A percentile compares a stretch with the other conserved stretches of the same genome.
These are phyloP conservation scores for Alethe diademata DNA, from an alignment of 2,113 vertebrate genomes.

Conservation along the genomic window DNA sequence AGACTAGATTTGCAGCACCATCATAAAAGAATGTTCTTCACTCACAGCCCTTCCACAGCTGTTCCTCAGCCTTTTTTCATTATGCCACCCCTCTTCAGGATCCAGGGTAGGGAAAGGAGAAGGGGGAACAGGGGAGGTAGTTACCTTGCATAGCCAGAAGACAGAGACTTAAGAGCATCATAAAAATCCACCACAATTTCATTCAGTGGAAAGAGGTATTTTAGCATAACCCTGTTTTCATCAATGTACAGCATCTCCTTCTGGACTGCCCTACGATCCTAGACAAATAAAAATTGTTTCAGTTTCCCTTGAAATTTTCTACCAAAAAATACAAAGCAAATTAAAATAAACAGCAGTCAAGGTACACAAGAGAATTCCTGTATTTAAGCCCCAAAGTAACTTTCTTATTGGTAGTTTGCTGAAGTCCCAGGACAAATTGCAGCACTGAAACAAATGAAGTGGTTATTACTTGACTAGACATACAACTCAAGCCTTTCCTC, in stretches of 20 bases:
- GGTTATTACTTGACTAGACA: neutral
- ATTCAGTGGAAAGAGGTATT: conserved; percentile 92
- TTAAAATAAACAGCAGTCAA: neutral
- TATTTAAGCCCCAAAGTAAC: neutral
- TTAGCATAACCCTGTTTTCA: conserved; percentile 90
- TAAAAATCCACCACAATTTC: conserved; percentile 98
- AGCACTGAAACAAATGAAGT: neutral
- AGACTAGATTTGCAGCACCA: neutral
- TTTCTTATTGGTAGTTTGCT: neutral
- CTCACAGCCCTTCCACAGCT: neutral
- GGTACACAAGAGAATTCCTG: neutral
- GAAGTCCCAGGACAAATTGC: neutral
- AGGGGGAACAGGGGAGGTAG: neutral
- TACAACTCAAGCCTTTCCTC: neutral
- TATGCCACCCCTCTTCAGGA: neutral
- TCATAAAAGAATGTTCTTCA: neutral
- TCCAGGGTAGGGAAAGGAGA: neutral
- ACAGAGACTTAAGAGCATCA: conserved; percentile 90
- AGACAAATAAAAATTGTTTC: conserved; percentile 8
- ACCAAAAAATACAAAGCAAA: neutral
- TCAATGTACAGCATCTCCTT: conserved; percentile 92
- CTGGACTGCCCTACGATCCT: conserved; percentile 88
- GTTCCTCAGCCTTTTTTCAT: neutral
- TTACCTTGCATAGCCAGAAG: conserved; percentile 97
- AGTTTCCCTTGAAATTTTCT: neutral